Percentiles rank a stretch among this genome's conserved stretches.
These are phyloP conservation scores for Limnephilus lunatus DNA, from an alignment of 2,888 invertebrate genomes.

Conservation along the genomic window DNA sequence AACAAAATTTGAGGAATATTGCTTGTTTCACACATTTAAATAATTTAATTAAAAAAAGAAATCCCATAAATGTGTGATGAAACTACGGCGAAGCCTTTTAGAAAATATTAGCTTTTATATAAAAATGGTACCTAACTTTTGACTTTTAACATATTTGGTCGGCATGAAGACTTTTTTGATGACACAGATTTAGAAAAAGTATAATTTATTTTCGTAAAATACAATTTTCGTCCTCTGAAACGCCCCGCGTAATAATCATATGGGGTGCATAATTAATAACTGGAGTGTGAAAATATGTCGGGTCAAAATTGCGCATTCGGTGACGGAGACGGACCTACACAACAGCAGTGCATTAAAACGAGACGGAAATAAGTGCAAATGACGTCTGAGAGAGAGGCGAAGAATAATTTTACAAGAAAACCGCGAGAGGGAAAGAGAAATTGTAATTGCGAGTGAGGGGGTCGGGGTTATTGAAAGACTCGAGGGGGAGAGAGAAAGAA, in stretches of 20 bases:
- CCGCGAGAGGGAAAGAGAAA: slow-evolving; percentile 36
- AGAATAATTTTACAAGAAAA: slow-evolving; percentile 35
- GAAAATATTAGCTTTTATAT: too few relatives aligned
- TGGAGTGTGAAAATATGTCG: slow-evolving; percentile 34
- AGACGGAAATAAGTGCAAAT: slow-evolving; percentile 22
- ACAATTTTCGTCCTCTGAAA: neutral
- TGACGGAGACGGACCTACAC: neutral
- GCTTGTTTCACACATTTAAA: too few relatives aligned
- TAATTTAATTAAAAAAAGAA: too few relatives aligned
- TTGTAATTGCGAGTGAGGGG: slow-evolving; percentile 19
- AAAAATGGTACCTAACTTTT: too few relatives aligned
- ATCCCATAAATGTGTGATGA: too few relatives aligned
- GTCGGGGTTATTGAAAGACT: neutral
- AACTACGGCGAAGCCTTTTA: too few relatives aligned
- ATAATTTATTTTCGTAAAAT: neutral
- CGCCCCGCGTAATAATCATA: slow-evolving; percentile 25
- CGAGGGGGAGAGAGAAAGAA: slow-evolving; percentile 19
- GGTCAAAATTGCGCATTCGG: slow-evolving; percentile 29
- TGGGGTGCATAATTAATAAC: slow-evolving; percentile 54
- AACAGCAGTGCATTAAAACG: neutral
- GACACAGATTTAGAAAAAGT: neutral
- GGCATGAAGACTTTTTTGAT: neutral
- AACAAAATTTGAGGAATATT: too few relatives aligned
- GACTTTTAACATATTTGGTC: too few relatives aligned
- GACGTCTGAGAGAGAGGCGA: slow-evolving; percentile 44